Evolutionary conservation across 2,797 vertebrate genomes (phyloP).

Genomic region (Adelosebastes latens): DNA sequence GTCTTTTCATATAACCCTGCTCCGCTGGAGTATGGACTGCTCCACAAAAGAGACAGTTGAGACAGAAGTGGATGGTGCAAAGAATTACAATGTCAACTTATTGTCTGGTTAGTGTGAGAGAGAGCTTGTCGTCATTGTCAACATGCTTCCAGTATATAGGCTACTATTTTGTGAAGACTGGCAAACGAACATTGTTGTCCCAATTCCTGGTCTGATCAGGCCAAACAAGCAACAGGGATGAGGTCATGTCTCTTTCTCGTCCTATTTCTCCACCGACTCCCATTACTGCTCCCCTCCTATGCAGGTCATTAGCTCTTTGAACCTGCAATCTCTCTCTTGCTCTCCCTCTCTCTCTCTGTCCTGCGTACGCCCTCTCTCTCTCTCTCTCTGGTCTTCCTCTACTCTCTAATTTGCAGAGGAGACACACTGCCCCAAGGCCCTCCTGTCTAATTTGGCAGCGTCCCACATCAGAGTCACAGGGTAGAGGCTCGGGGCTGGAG

Average conservation of each 20-base stretch:
- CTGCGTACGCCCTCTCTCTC: slow-evolving; percentile 25
- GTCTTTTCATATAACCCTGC: no score
- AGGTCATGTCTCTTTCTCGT: slow-evolving; percentile 45
- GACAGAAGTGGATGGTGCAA: neutral
- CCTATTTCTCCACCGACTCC: slow-evolving; percentile 2
- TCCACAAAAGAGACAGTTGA: neutral
- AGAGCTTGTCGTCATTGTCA: neutral
- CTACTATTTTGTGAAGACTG: neutral
- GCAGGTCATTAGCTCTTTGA: slow-evolving; percentile 70
- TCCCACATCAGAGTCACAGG: slow-evolving; percentile 67
- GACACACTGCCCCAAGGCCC: slow-evolving; percentile 59
- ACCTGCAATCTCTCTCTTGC: slow-evolving; percentile 47
- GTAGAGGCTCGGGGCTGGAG: slow-evolving; percentile 1
- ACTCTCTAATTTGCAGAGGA: slow-evolving; percentile 70
- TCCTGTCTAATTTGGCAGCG: slow-evolving; percentile 69
- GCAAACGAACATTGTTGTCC: neutral
- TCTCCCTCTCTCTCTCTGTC: slow-evolving; percentile 20
- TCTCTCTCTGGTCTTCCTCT: slow-evolving; percentile 35
- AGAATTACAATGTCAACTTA: neutral
- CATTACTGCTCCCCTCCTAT: slow-evolving; percentile 30
- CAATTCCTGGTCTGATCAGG: slow-evolving; percentile 6
- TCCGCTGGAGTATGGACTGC: neutral
- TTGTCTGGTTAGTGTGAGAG: neutral
- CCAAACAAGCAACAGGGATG: slow-evolving; percentile 35
- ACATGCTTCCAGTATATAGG: neutral